Conservation (phyloP, 2,888 invertebrate genomes). For the Eupithecia subfuscata region DNA sequence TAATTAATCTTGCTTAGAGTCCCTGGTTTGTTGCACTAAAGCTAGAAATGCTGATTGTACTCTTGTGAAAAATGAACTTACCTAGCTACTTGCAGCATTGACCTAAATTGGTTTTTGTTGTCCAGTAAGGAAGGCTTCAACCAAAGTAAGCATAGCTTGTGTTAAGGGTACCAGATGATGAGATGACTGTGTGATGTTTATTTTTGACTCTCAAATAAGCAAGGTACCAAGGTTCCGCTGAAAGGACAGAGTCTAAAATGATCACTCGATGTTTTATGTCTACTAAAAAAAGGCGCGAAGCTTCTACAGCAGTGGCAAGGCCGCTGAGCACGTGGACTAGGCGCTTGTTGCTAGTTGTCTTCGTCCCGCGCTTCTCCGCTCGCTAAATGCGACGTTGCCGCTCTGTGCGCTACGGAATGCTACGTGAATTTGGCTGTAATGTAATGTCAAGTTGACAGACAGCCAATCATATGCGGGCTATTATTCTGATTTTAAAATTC, state of each 20-base stretch:
- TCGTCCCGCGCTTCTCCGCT: conserved; percentile 48
- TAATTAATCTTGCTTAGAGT: not conserved
- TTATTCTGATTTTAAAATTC: conserved; percentile 32
- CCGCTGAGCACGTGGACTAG: conserved; percentile 75
- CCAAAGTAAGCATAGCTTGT: not conserved
- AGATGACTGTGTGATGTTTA: not conserved
- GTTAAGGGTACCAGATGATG: not conserved
- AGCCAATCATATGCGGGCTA: conserved; percentile 50
- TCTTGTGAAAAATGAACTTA: not conserved
- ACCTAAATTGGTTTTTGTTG: not conserved
- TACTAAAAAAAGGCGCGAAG: conserved; percentile 79
- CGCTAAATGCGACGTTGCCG: conserved; percentile 74
- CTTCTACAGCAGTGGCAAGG: conserved; percentile 76
- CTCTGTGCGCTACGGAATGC: conserved; percentile 56
- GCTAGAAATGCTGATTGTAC: not conserved
- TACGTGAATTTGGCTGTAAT: conserved; percentile 64
- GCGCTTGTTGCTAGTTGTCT: conserved; percentile 78
- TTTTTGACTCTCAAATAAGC: conserved; percentile 4
- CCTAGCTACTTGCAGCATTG: not conserved
- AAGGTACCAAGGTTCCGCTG: conserved; percentile 44
- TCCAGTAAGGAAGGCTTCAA: not conserved
- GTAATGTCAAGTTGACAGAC: conserved; percentile 57
- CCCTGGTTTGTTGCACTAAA: not conserved
- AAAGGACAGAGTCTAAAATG: conserved; percentile 44
- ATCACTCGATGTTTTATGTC: conserved; percentile 56